These are phyloP conservation scores for Pogona vitticeps DNA, from an alignment of 2,113 vertebrate genomes.

Conservation along the genomic window DNA sequence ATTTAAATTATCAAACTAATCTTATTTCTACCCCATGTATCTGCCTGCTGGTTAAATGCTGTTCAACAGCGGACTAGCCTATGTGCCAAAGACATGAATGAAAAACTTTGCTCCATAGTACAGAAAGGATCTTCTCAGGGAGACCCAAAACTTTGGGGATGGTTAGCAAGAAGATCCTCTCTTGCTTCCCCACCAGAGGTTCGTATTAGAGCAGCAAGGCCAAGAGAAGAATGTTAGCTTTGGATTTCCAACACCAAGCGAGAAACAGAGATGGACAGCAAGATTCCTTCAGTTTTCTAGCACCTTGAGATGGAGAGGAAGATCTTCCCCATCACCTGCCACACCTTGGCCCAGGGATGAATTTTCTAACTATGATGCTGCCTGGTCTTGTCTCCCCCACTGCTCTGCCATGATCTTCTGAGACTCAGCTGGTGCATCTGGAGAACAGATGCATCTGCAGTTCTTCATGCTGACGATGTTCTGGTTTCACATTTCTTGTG, in stretches of 20 bases:
- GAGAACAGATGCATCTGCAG: neutral
- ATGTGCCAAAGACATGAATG: no score
- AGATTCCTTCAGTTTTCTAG: neutral
- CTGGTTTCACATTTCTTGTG: fast-evolving
- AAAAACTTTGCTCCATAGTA: no score
- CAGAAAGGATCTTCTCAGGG: neutral
- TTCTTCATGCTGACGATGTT: neutral
- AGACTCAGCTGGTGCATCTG: neutral
- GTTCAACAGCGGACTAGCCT: no score
- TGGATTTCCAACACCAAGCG: neutral
- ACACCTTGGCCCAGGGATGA: neutral
- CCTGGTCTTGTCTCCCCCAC: no score
- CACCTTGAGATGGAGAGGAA: neutral
- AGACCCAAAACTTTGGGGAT: neutral
- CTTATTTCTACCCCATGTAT: no score
- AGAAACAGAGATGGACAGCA: neutral
- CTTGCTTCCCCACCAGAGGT: neutral
- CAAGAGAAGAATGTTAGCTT: neutral
- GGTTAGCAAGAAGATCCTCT: neutral
- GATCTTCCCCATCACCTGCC: neutral
- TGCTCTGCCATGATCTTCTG: neutral
- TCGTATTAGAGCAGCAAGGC: neutral
- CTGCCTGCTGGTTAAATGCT: no score
- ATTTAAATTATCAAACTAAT: no score
- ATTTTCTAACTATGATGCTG: neutral